These are phyloP conservation scores for Centropus unirufus DNA, from an alignment of 2,113 vertebrate genomes.

Conservation along the genomic window DNA sequence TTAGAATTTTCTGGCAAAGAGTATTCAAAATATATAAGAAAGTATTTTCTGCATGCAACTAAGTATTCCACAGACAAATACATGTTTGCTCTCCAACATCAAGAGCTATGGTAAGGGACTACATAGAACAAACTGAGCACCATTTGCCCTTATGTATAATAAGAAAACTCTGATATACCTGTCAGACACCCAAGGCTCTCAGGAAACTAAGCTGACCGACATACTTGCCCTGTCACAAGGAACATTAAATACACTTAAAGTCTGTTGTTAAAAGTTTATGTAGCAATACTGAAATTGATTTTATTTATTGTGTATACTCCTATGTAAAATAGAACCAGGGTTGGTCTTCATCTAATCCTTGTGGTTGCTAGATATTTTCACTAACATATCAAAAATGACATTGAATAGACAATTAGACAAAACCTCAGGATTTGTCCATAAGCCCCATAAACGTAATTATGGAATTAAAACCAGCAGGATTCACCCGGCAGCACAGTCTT, in stretches of 20 bases:
- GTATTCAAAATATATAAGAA: background rate
- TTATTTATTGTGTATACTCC: background rate
- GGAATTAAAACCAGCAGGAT: background rate
- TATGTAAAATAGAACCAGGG: background rate
- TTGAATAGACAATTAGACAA: background rate
- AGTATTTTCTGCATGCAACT: background rate
- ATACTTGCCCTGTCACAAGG: background rate
- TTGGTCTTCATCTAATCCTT: background rate
- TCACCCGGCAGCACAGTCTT: background rate
- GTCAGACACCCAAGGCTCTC: background rate
- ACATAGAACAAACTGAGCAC: background rate
- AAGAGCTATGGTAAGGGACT: background rate
- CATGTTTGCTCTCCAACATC: background rate
- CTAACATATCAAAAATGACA: background rate
- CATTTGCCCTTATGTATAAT: background rate
- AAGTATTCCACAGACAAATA: background rate
- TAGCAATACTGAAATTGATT: background rate
- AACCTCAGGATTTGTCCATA: background rate
- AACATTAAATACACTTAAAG: background rate
- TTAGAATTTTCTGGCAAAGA: background rate
- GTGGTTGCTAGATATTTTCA: background rate
- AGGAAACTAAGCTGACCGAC: background rate
- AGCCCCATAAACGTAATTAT: background rate
- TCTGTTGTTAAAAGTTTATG: background rate
- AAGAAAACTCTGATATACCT: background rate